A percentile compares a stretch with the other conserved stretches of the same genome.
Evolutionary conservation across 1,140 invertebrate species (phyloP).

Genomic region (Eueides isabella): DNA sequence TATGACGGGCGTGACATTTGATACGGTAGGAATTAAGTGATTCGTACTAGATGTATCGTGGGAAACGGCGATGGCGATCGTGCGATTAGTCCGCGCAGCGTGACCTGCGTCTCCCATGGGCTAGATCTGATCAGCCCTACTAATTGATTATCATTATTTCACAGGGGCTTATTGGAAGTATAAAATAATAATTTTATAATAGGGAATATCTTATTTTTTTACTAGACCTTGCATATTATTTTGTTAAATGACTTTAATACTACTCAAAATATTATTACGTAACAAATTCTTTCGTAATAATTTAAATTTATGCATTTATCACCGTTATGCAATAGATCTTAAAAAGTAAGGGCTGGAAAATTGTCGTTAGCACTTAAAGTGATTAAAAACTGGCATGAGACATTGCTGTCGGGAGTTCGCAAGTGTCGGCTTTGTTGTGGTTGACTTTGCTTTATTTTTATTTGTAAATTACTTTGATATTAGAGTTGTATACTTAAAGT

Average conservation of each 20-base stretch:
- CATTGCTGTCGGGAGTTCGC: slow-evolving; percentile 26
- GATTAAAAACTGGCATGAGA: slow-evolving; percentile 69
- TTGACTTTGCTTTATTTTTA: slow-evolving; percentile 17
- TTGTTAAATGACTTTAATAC: not conserved
- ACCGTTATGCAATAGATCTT: slow-evolving; percentile 60
- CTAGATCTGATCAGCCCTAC: slow-evolving; percentile 36
- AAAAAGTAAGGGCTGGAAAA: slow-evolving; percentile 63
- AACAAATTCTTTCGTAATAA: no score
- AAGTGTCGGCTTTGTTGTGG: slow-evolving; percentile 22
- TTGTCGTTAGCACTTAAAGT: slow-evolving; percentile 73
- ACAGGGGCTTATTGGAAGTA: slow-evolving; percentile 16
- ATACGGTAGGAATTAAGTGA: slow-evolving; percentile 58
- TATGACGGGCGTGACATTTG: slow-evolving; percentile 67
- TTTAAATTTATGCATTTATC: slow-evolving; percentile 59
- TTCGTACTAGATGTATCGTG: slow-evolving; percentile 49
- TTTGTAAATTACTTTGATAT: not conserved
- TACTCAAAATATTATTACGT: not conserved
- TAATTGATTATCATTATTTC: slow-evolving; percentile 54
- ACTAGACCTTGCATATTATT: no score
- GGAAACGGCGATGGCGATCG: slow-evolving; percentile 52
- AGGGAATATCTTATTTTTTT: no score
- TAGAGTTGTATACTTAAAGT: not conserved
- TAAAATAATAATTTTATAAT: no score
- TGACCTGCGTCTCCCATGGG: slow-evolving; percentile 65
- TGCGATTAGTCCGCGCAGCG: slow-evolving; percentile 57